These are phyloP conservation scores for Osmerus eperlanus DNA, from an alignment of 2,113 vertebrate species.

Conservation along the genomic window DNA sequence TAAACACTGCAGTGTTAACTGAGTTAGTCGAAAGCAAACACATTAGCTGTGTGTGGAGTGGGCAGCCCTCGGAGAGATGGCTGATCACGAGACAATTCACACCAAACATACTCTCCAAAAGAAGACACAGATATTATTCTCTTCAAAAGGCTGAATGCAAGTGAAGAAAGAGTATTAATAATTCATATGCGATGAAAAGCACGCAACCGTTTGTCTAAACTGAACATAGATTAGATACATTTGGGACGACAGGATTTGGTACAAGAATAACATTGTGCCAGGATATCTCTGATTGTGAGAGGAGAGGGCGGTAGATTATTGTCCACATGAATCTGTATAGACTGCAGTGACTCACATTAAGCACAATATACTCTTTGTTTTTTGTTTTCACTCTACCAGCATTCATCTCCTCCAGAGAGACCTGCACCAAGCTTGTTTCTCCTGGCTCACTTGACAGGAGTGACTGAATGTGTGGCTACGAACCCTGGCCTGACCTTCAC, in stretches of 20 bases:
- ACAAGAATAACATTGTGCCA: too few relatives aligned
- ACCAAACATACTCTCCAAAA: neutral
- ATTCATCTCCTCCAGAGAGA: neutral
- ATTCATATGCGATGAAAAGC: too few relatives aligned
- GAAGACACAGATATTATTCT: neutral
- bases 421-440: neutral
- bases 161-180: neutral
- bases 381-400: neutral
- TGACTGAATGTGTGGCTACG: neutral
- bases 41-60: neutral
- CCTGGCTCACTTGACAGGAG: neutral
- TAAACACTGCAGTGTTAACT: neutral
- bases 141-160: neutral
- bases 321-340: too few relatives aligned
- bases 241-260: too few relatives aligned
- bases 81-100: neutral
- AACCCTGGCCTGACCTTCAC: constrained; percentile 1
- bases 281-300: too few relatives aligned
- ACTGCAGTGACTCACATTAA: too few relatives aligned
- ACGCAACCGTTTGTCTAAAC: too few relatives aligned
- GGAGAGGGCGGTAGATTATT: too few relatives aligned
- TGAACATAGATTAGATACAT: too few relatives aligned
- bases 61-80: neutral
- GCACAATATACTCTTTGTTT: too few relatives aligned
- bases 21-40: neutral